phyloP scores from a whole-genome alignment of 2,113 vertebrate genomes.

The Lagopus leucura region DNA sequence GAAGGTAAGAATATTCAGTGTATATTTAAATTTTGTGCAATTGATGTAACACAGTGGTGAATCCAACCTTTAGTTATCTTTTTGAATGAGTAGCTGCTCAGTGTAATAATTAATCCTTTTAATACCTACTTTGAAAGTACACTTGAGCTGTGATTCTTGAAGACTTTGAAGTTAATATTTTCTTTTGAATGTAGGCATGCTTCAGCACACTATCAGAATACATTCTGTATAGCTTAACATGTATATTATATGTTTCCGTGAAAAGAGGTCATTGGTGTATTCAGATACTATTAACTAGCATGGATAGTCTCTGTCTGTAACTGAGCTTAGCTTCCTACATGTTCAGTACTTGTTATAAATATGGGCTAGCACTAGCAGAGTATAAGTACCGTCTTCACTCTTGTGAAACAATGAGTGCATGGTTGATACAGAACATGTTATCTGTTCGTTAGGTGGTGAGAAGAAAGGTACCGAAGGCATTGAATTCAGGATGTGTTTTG shows the following conservation, averaged over 20 bases:
- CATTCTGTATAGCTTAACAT: background rate
- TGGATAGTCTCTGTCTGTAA: background rate
- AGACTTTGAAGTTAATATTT: background rate
- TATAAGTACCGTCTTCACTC: background rate
- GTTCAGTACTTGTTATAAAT: background rate
- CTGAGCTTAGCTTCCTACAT: background rate
- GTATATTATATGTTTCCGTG: background rate
- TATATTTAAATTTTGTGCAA: background rate
- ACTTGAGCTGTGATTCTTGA: background rate
- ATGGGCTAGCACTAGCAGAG: background rate
- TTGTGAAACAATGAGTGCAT: background rate
- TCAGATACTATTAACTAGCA: background rate
- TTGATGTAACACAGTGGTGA: background rate
- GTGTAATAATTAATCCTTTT: background rate
- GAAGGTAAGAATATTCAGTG: conserved; percentile 62
- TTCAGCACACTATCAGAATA: background rate
- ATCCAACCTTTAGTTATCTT: background rate
- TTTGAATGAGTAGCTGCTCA: background rate
- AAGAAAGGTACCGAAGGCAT: background rate
- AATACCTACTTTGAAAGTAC: background rate
- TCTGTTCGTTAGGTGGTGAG: background rate
- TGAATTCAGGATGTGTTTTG: background rate
- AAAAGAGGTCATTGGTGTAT: background rate
- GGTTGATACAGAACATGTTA: background rate
- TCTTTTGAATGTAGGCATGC: background rate